Percentiles rank a stretch among this genome's conserved stretches.
phyloP scores from a whole-genome alignment of 2,113 vertebrate genomes.

The Chauna torquata region DNA sequence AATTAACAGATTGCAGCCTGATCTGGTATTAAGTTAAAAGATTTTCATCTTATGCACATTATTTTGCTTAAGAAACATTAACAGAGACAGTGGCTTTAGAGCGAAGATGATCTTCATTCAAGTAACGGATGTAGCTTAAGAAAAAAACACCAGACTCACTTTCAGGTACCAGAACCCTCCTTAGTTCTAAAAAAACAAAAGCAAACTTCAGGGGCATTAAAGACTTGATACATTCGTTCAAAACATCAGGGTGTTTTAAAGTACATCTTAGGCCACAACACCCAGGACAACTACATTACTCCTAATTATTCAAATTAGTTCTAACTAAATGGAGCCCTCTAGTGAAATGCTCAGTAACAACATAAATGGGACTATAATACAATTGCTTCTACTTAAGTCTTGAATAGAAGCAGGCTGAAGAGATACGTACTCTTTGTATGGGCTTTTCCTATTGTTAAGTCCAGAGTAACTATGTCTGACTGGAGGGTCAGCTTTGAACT shows the following conservation, averaged over 20 bases:
- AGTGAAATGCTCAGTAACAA: background rate
- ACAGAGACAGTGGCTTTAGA: background rate
- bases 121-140: background rate
- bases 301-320: background rate
- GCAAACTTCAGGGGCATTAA: background rate
- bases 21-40: background rate
- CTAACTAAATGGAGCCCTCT: background rate
- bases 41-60: background rate
- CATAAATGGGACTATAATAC: accelerated
- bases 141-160: background rate
- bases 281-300: background rate
- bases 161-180: background rate
- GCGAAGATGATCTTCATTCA: background rate
- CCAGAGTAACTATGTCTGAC: background rate
- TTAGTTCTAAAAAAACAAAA: background rate
- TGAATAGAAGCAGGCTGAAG: background rate
- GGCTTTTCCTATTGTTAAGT: background rate
- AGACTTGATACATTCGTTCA: background rate
- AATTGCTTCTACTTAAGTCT: background rate
- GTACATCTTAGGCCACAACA: background rate
- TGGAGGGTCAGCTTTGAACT: background rate
- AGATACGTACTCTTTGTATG: accelerated
- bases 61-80: background rate
- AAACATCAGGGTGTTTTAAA: background rate
- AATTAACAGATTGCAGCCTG: background rate